Evolutionary conservation across 2,888 invertebrate species (phyloP).

Genomic region (Caenorhabditis japonica): DNA sequence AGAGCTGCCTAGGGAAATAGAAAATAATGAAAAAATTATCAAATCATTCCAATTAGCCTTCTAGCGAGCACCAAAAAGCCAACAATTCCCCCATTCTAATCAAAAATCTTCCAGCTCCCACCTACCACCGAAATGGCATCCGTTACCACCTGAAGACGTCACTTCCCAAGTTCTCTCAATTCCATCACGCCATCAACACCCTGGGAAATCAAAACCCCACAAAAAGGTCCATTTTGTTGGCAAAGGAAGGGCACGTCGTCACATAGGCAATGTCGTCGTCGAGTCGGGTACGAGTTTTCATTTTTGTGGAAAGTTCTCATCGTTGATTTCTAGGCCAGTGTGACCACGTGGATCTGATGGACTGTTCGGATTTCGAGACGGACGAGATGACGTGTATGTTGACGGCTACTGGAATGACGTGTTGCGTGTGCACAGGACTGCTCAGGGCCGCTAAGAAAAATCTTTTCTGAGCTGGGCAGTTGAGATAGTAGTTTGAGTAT

Average conservation of each 20-base stretch:
- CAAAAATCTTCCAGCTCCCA: conserved; percentile 8
- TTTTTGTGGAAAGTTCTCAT: background rate
- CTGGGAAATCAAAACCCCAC: background rate
- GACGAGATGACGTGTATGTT: conserved; percentile 76
- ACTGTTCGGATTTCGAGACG: conserved; percentile 73
- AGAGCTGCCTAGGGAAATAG: too few species aligned
- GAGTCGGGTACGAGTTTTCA: conserved; percentile 33
- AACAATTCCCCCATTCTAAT: too few species aligned
- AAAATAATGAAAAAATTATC: too few species aligned
- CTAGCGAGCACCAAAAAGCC: too few species aligned
- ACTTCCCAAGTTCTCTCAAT: background rate
- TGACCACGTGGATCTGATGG: conserved; percentile 75
- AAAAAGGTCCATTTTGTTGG: conserved; percentile 14
- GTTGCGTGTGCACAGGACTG: conserved; percentile 72
- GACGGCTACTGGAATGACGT: conserved; percentile 77
- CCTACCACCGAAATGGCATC: background rate
- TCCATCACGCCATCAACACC: background rate
- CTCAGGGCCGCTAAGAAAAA: conserved; percentile 58
- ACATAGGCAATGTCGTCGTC: conserved; percentile 46
- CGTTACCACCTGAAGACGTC: conserved; percentile 1
- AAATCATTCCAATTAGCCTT: too few species aligned
- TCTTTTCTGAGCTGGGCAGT: conserved; percentile 38
- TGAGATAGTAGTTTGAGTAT: conserved; percentile 14
- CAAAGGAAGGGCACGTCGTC: conserved; percentile 35
- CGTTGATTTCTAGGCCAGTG: conserved; percentile 70